Evolutionary conservation across 2,888 invertebrate species (phyloP).

Genomic region (Tetanocera ferruginea): DNA sequence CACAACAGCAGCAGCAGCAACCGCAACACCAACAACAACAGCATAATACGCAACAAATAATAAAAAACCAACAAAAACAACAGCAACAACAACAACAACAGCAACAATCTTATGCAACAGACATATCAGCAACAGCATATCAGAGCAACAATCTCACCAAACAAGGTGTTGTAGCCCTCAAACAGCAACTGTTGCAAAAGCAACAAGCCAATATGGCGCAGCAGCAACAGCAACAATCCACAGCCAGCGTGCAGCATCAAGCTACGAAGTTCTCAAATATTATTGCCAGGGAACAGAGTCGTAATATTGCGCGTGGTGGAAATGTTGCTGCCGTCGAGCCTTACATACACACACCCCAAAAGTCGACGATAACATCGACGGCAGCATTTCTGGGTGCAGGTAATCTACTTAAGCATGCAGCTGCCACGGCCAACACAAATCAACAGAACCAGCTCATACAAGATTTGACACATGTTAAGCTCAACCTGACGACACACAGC

Average conservation of each 20-base stretch:
- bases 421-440: constrained; percentile 67
- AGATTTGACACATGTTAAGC: constrained; percentile 63
- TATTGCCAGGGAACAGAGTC: constrained; percentile 56
- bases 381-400: constrained; percentile 68
- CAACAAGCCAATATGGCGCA: constrained; percentile 52
- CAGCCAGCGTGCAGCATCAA: constrained; percentile 44
- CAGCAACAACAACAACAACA: constrained; percentile 46
- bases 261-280: constrained; percentile 56
- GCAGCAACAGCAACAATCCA: constrained; percentile 54
- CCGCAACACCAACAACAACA: constrained; percentile 59
- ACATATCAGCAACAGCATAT: constrained; percentile 22
- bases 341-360: constrained; percentile 85
- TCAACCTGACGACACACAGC: constrained; percentile 53
- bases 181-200: constrained; percentile 63
- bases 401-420: constrained; percentile 64
- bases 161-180: constrained; percentile 61
- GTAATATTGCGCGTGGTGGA: constrained; percentile 75
- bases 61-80: constrained; percentile 41
- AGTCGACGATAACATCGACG: constrained; percentile 70
- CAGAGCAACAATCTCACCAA: constrained; percentile 49
- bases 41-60: constrained; percentile 50
- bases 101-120: constrained; percentile 36
- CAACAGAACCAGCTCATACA: constrained; percentile 69
- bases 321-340: constrained; percentile 91
- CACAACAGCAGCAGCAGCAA: constrained; percentile 53